phyloP scores from a whole-genome alignment of 1,140 invertebrate genomes.

The Caerostris extrusa region DNA sequence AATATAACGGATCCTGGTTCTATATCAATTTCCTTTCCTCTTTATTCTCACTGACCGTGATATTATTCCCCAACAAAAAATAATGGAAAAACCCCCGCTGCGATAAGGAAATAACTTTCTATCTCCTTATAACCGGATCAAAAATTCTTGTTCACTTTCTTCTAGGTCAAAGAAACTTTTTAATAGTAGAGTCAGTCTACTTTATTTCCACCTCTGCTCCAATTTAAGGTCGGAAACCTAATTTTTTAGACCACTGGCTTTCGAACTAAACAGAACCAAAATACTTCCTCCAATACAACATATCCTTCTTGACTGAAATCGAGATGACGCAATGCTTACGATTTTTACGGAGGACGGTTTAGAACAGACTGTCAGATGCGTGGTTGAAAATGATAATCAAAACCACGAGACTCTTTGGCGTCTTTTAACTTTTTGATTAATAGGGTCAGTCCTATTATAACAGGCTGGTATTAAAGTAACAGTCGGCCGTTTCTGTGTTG shows the following conservation, averaged over 20 bases:
- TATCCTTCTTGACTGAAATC: background rate
- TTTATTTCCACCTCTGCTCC: background rate
- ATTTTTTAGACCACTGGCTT: constrained; percentile 37
- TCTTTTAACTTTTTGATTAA: background rate
- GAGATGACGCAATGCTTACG: background rate
- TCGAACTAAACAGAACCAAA: background rate
- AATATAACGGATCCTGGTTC: background rate
- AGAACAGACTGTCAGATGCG: background rate
- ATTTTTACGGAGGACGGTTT: background rate
- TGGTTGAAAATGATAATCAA: background rate
- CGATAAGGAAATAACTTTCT: constrained; percentile 3
- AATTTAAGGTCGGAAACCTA: constrained; percentile 50
- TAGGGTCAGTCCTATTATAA: background rate
- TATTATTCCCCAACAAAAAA: background rate
- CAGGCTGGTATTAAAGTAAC: background rate
- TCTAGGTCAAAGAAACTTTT: background rate
- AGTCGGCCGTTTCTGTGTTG: background rate
- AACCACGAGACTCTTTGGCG: background rate
- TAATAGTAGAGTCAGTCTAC: background rate
- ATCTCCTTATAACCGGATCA: background rate
- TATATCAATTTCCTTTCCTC: background rate
- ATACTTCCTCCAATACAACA: background rate
- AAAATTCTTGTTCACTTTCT: constrained; percentile 10
- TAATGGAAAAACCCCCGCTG: background rate
- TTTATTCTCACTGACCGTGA: background rate